Percentiles rank a stretch among this genome's conserved stretches.
Conservation (phyloP, 2,888 invertebrate genomes). For the Syrista parreyssii region DNA sequence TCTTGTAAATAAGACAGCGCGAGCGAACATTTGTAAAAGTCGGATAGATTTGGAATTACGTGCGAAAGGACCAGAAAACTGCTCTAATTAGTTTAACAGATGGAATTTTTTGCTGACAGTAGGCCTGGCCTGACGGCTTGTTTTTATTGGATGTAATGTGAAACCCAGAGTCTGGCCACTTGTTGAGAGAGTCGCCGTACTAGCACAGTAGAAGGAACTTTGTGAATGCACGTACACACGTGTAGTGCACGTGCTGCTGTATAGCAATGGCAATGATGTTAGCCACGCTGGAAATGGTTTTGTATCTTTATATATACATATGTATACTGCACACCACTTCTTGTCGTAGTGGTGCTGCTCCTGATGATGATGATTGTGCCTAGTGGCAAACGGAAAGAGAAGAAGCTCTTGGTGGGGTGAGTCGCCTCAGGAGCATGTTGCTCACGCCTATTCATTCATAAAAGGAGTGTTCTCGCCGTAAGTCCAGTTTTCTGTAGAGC, state of each 20-base stretch:
- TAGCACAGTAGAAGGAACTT: not conserved
- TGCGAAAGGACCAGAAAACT: slow-evolving; percentile 4
- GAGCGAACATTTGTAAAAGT: not conserved
- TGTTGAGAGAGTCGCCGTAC: slow-evolving; percentile 33
- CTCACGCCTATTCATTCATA: slow-evolving; percentile 30
- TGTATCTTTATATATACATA: not conserved
- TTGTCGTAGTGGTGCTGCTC: not conserved
- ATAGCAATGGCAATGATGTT: not conserved
- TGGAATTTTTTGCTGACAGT: slow-evolving; percentile 37
- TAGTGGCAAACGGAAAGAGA: not conserved
- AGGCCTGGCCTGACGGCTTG: slow-evolving; percentile 26
- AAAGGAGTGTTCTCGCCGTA: slow-evolving; percentile 15
- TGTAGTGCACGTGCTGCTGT: slow-evolving; percentile 34
- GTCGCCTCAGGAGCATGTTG: not conserved
- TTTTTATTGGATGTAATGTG: slow-evolving; percentile 50
- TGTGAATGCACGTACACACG: slow-evolving; percentile 28
- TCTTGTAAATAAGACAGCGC: not conserved
- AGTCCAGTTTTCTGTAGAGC: not conserved
- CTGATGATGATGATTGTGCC: not conserved
- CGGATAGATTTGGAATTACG: not conserved
- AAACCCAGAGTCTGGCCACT: slow-evolving; percentile 44
- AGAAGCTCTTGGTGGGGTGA: not conserved
- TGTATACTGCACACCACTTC: not conserved
- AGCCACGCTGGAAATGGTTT: not conserved
- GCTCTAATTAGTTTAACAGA: slow-evolving; percentile 47